phyloP scores from a whole-genome alignment of 2,888 invertebrate species.

The Lithophane leautieri region DNA sequence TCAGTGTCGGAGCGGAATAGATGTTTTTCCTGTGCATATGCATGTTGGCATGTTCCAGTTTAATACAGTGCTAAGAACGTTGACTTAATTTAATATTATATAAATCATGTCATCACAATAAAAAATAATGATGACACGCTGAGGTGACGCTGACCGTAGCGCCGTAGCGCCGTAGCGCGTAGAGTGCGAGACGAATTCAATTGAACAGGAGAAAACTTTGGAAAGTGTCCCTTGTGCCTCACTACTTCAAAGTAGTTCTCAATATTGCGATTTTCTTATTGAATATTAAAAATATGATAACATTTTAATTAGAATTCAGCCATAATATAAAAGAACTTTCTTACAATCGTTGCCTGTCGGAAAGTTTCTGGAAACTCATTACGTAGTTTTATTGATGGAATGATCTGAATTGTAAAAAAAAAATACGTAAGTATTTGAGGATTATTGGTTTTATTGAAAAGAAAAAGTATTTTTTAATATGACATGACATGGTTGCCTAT shows the following conservation, averaged over 20 bases:
- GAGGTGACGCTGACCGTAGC: constrained; percentile 4
- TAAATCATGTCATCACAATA: neutral
- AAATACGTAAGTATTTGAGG: neutral
- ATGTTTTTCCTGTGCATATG: neutral
- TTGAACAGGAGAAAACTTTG: neutral
- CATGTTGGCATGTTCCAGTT: neutral
- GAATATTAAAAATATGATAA: neutral
- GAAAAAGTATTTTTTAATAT: neutral
- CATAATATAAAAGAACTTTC: neutral
- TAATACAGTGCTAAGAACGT: neutral
- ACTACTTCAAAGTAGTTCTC: neutral
- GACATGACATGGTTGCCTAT: neutral
- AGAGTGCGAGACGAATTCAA: neutral
- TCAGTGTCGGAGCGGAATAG: neutral
- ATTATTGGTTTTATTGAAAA: neutral
- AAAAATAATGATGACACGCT: neutral
- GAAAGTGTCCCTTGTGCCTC: neutral
- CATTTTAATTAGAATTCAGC: neutral
- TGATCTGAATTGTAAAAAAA: neutral
- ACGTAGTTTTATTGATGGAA: neutral
- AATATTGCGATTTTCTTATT: neutral
- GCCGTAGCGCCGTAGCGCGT: constrained; percentile 12
- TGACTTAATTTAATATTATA: neutral
- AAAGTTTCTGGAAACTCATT: constrained; percentile 9
- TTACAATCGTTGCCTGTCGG: neutral